These are phyloP conservation scores for Mionectes macconnelli DNA, from an alignment of 2,113 vertebrate species.

Conservation along the genomic window DNA sequence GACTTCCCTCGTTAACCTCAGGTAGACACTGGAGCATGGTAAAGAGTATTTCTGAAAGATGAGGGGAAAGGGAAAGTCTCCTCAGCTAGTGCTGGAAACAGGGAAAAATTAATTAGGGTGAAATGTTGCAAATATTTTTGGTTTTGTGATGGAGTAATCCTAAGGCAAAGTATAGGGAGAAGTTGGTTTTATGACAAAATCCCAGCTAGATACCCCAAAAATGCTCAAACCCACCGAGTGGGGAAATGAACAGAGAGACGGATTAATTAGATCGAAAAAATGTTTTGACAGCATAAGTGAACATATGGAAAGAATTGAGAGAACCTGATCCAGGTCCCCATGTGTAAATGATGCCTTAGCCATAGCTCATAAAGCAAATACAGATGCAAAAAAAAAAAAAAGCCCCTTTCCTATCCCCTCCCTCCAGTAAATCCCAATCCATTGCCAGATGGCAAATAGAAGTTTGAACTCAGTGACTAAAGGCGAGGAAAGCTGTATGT, in stretches of 20 bases:
- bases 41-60: neutral
- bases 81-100: neutral
- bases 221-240: neutral
- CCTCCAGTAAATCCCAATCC: slow-evolving; percentile 13
- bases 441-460: slow-evolving; percentile 77
- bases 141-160: neutral
- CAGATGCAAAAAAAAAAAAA: slow-evolving; percentile 60
- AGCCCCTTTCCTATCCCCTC: neutral
- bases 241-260: slow-evolving; percentile 53
- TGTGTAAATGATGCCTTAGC: slow-evolving; percentile 74
- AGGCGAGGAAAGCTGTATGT: slow-evolving; percentile 34
- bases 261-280: slow-evolving; percentile 69
- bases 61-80: neutral
- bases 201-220: slow-evolving; percentile 63
- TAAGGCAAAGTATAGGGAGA: neutral
- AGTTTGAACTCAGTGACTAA: slow-evolving; percentile 28
- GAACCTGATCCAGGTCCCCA: slow-evolving; percentile 64
- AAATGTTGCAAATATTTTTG: neutral
- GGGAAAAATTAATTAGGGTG: neutral
- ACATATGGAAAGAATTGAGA: slow-evolving; percentile 81
- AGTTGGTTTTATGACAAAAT: slow-evolving; percentile 30
- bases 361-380: slow-evolving; percentile 78
- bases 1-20: neutral
- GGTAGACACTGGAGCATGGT: neutral
- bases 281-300: slow-evolving; percentile 72